Evolutionary conservation across 2,797 vertebrate species (phyloP).

Genomic region (Xiphorhynchus erythropygius): DNA sequence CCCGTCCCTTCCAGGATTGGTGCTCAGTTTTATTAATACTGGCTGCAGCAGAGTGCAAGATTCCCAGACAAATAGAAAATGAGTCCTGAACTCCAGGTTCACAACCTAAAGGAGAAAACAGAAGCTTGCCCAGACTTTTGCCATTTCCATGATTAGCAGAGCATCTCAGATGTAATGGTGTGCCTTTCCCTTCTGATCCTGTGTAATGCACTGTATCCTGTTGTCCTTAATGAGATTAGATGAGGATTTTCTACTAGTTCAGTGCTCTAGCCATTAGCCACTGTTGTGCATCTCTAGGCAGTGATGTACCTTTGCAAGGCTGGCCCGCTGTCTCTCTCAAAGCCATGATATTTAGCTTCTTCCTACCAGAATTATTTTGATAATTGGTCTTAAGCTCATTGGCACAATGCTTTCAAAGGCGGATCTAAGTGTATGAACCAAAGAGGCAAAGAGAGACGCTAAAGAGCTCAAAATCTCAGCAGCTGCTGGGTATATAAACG

Average conservation of each 20-base stretch:
- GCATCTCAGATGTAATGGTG: not conserved
- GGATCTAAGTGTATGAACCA: not conserved
- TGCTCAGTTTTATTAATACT: not conserved
- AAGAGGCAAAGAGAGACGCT: not conserved
- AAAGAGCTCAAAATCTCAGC: not conserved
- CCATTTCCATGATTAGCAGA: not conserved
- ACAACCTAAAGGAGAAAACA: not conserved
- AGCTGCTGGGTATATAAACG: not conserved
- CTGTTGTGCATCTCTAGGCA: not conserved
- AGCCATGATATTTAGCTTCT: not conserved
- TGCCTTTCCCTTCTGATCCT: conserved; percentile 1
- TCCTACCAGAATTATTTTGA: not conserved
- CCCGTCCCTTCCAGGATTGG: not conserved
- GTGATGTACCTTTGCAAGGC: not conserved
- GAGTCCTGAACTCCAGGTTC: not conserved
- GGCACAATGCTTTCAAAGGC: not conserved
- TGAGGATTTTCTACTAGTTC: conserved; percentile 1
- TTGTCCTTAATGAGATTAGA: conserved; percentile 25
- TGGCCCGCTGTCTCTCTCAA: not conserved
- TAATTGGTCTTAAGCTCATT: not conserved
- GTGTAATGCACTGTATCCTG: not conserved
- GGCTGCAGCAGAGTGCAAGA: not conserved
- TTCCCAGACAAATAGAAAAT: not conserved
- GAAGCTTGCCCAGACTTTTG: not conserved
- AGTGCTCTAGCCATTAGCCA: not conserved